These are phyloP conservation scores for Athene noctua DNA, from an alignment of 2,113 vertebrate species.

Conservation along the genomic window DNA sequence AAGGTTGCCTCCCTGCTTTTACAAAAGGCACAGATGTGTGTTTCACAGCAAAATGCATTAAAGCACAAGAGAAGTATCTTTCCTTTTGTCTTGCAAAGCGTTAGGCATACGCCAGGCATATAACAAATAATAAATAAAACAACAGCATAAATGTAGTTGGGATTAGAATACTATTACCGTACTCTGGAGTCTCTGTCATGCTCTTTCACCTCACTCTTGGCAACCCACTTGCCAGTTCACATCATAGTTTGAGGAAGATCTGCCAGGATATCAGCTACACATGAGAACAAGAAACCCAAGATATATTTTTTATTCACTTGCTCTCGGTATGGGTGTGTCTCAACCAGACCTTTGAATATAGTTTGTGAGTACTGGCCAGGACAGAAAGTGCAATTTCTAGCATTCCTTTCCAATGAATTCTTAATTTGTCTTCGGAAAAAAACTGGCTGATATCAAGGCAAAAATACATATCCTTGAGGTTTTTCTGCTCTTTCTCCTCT, in stretches of 20 bases:
- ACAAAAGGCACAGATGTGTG: background rate
- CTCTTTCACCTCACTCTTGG: conserved; percentile 18
- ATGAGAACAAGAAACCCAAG: background rate
- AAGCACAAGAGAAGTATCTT: background rate
- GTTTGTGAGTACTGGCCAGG: background rate
- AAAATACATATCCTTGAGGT: background rate
- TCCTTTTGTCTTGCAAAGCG: background rate
- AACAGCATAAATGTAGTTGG: background rate
- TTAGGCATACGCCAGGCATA: background rate
- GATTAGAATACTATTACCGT: background rate
- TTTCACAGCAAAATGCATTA: background rate
- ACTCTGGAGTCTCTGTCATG: background rate
- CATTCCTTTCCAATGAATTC: background rate
- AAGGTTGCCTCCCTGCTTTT: background rate
- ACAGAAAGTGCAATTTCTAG: background rate
- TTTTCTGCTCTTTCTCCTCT: background rate
- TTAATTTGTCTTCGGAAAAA: background rate
- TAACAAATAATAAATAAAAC: conserved; percentile 56
- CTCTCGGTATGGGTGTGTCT: background rate
- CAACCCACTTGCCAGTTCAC: conserved; percentile 6
- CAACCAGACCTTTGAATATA: background rate
- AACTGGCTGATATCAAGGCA: background rate
- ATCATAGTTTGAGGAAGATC: background rate
- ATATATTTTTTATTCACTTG: conserved; percentile 14
- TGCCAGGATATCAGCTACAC: background rate